Evolutionary conservation across 2,888 invertebrate genomes (phyloP).

Genomic region (Drosophila cognata): DNA sequence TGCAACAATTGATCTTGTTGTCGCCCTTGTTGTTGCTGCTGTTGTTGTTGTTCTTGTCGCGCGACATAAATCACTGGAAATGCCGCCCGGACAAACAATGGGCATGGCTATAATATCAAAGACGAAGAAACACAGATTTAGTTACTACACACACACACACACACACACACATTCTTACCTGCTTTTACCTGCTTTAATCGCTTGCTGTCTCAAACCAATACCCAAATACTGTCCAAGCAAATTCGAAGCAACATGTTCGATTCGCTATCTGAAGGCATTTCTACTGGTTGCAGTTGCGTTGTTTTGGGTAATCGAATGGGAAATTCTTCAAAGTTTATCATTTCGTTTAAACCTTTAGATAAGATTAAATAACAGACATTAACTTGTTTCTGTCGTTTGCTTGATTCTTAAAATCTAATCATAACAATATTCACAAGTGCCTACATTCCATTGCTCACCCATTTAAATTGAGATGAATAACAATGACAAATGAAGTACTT

Average conservation of each 20-base stretch:
- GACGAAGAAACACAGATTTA: constrained; percentile 35
- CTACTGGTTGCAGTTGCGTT: constrained; percentile 15
- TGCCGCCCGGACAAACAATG: constrained; percentile 28
- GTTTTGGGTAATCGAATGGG: constrained; percentile 50
- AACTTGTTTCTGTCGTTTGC: not conserved
- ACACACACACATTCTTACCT: constrained; percentile 27
- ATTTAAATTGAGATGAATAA: not conserved
- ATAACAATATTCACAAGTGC: not conserved
- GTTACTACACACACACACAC: constrained; percentile 7
- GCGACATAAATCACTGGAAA: constrained; percentile 50
- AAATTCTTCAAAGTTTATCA: not conserved
- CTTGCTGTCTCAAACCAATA: constrained; percentile 1
- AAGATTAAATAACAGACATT: not conserved
- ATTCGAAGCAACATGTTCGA: constrained; percentile 36
- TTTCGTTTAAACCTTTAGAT: not conserved
- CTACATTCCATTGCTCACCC: not conserved
- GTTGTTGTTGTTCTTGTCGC: constrained; percentile 7
- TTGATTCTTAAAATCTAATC: not conserved
- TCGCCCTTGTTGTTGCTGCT: constrained; percentile 6
- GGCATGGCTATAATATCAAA: constrained; percentile 23
- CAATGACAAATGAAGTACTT: not conserved
- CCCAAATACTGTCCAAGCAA: constrained; percentile 25
- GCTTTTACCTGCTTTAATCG: constrained; percentile 24
- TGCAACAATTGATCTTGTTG: constrained; percentile 49
- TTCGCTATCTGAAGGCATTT: constrained; percentile 4